Percentiles rank a stretch among this genome's conserved stretches.
phyloP scores from a whole-genome alignment of 2,113 vertebrate genomes.

The Vombatus ursinus region DNA sequence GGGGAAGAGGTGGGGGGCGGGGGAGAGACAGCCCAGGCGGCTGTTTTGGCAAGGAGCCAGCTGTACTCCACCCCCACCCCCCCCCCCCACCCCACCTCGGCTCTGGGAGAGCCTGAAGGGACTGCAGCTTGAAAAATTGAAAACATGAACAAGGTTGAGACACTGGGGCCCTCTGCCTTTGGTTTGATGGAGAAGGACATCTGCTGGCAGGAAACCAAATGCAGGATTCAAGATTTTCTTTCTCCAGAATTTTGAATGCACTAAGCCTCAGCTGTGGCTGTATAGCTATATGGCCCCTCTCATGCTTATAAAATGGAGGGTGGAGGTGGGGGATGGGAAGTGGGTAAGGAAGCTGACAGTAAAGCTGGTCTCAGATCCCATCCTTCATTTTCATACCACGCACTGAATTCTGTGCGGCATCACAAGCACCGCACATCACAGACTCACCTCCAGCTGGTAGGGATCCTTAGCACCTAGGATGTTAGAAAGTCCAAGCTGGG shows the following conservation, averaged over 20 bases:
- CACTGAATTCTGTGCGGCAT: not conserved
- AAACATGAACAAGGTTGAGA: not conserved
- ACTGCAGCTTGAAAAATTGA: not conserved
- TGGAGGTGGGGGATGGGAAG: not conserved
- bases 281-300: too few relatives aligned
- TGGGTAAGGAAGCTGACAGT: accelerated
- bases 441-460: not conserved
- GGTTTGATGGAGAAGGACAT: constrained; percentile 52
- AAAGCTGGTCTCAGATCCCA: not conserved
- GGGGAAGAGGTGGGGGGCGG: not conserved
- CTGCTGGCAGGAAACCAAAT: constrained; percentile 33
- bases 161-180: not conserved
- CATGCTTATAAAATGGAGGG: not conserved
- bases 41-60: not conserved
- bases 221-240: not conserved
- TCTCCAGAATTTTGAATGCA: not conserved
- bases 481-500: not conserved
- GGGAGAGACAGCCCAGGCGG: not conserved
- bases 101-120: not conserved
- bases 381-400: not conserved
- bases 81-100: not conserved
- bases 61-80: not conserved
- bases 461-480: not conserved
- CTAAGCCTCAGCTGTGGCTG: not conserved
- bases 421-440: not conserved